Percentiles rank a stretch among this genome's conserved stretches.
phyloP scores from a whole-genome alignment of 30 jellyfish, hydroid and myxozoan species.

The Morbakka virulenta region DNA sequence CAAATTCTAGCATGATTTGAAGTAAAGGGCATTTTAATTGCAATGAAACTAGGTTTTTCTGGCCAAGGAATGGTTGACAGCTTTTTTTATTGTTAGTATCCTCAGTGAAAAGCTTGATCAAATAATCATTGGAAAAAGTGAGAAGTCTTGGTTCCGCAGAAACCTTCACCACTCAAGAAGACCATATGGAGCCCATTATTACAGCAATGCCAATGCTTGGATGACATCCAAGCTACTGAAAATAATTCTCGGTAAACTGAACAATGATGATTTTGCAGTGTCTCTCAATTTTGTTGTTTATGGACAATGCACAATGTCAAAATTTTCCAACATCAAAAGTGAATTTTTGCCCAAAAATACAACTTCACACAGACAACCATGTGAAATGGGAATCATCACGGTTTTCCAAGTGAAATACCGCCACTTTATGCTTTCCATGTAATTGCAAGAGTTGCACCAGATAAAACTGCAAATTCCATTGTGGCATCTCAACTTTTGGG shows the following conservation, averaged over 20 bases:
- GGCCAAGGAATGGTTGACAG: constrained; percentile 23
- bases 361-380: constrained; percentile 25
- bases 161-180: constrained; percentile 6
- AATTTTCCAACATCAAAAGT: no score
- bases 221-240: no score
- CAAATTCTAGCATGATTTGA: constrained; percentile 28
- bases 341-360: no score
- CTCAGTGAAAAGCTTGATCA: constrained; percentile 21
- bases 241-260: constrained; percentile 18
- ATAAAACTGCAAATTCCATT: constrained; percentile 19
- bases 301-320: constrained; percentile 34
- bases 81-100: no score
- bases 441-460: constrained; percentile 27
- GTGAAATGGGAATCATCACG: neutral
- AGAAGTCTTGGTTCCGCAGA: neutral
- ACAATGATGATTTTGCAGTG: constrained; percentile 29
- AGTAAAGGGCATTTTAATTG: constrained; percentile 11
- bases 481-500: constrained; percentile 20
- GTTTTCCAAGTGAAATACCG: neutral
- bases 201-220: no score
- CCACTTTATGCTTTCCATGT: constrained; percentile 23
- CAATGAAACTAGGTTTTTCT: constrained; percentile 38
- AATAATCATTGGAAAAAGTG: constrained; percentile 6
- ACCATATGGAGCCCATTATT: no score
- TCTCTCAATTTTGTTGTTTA: constrained; percentile 4